Conservation (phyloP, 2,797 vertebrate species). For the Lepilemur septentrionalis region DNA sequence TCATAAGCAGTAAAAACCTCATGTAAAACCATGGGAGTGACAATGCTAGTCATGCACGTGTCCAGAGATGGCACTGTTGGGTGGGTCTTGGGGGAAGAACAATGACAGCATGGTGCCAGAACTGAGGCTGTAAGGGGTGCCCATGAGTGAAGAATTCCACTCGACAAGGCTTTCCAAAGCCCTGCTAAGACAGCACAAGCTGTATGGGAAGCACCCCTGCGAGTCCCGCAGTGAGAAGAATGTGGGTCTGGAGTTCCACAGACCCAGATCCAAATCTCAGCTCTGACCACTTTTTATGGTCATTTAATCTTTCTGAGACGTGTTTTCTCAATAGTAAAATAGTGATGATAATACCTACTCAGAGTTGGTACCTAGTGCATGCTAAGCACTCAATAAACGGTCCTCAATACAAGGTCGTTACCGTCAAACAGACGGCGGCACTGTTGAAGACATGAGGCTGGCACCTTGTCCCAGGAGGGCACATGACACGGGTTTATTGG, state of each 20-base stretch:
- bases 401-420: neutral
- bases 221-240: neutral
- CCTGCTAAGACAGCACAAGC: neutral
- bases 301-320: neutral
- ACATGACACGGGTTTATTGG: neutral
- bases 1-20: neutral
- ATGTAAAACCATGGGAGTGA: neutral
- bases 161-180: neutral
- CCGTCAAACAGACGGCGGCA: neutral
- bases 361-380: neutral
- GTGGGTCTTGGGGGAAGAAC: neutral
- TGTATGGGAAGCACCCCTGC: neutral
- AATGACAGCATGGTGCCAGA: neutral
- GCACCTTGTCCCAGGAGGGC: neutral
- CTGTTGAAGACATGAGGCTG: neutral
- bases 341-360: neutral
- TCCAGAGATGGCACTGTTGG: neutral
- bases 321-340: neutral
- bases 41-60: neutral
- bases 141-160: neutral
- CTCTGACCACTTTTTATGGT: neutral
- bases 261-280: neutral
- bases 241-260: neutral
- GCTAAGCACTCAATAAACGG: neutral
- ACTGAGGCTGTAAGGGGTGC: neutral